Base-by-base conservation (phyloP, 1,140 invertebrate genomes). In the Drosophila nigromelanica region DNA sequence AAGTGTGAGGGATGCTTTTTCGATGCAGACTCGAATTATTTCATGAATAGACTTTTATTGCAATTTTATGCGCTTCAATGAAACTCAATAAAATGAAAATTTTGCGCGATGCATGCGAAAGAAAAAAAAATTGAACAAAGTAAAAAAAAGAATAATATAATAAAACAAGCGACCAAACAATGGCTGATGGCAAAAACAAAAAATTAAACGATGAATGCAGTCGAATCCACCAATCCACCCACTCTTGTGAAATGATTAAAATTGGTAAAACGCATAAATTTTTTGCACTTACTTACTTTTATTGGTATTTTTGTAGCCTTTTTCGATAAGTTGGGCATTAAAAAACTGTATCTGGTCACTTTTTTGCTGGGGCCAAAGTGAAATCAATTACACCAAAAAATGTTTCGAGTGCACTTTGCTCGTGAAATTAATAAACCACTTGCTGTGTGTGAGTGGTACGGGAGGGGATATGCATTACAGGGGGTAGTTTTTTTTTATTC, bases 51-150 rank as follows among this genome's bases (percentile, higher is more conserved):
- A 82, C 78, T 86, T 87, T 87, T 89, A 87, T 83, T 79, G 83
- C 83, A 87, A 87, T 87, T 87, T 89, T 75, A 78, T 82, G 75
- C 83, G 83, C 83, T 89, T 83, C 83, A 87, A 82, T 89, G 76
- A 79, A 87, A 83, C 83, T 83, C 79, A 87, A 87, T 87, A 89
- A 82, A 89, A 87, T 79, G 67, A 69, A 71, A 61, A 77, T 86
- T 80, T 72, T 37, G 37, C 15, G 43, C 43, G 66, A 12, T 45
- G 33, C 62, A 48, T 42, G 30, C 50, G 37, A 45, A 63, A 58
- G 43, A 33, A 60, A 67, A 66, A 51, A 18, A 45, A 12, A 48
- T 21, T 42, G 54, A 59, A 51, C 12, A 45, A 12, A 48, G 24
- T 42, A 62, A 37, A 73, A 59, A 77, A 74, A 58, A 61, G 68